Evolutionary conservation across 2,113 vertebrate species (phyloP).

Genomic region (Lota lota): DNA sequence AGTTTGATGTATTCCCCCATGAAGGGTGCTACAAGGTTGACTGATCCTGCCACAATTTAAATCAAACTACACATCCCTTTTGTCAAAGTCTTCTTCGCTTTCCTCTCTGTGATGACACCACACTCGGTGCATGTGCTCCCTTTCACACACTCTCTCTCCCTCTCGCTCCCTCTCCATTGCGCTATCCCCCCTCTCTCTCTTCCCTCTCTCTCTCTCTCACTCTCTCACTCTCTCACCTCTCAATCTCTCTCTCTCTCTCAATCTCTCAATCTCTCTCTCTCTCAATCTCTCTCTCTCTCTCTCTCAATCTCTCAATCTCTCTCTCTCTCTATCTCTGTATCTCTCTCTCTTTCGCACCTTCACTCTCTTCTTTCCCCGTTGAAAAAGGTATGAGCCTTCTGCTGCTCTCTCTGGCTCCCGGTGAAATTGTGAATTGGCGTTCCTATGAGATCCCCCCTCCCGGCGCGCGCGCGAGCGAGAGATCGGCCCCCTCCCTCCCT

Average conservation of each 20-base stretch:
- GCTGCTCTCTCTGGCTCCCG: slow-evolving; percentile 59
- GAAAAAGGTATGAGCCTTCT: slow-evolving; percentile 60
- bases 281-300: background rate
- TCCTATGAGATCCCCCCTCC: slow-evolving; percentile 37
- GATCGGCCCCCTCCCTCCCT: background rate
- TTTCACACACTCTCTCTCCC: background rate
- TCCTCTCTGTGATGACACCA: background rate
- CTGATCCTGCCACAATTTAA: too few species aligned
- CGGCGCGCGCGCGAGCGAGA: background rate
- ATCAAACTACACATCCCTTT: background rate
- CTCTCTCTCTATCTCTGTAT: background rate
- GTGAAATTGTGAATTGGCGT: slow-evolving; percentile 62
- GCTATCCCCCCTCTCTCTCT: too few species aligned
- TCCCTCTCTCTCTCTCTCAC: too few species aligned
- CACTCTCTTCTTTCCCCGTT: slow-evolving; percentile 8
- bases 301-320: too few species aligned
- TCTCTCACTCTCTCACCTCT: too few species aligned
- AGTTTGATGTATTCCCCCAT: too few species aligned
- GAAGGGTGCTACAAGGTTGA: too few species aligned
- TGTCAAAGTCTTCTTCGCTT: background rate
- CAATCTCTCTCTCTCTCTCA: background rate
- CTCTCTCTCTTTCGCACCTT: slow-evolving; percentile 20
- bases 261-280: slow-evolving; percentile 10
- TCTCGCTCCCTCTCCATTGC: too few species aligned
- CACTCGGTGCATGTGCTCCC: background rate